These are phyloP conservation scores for Ophion obscuratus DNA, from an alignment of 2,888 invertebrate species.

Conservation along the genomic window DNA sequence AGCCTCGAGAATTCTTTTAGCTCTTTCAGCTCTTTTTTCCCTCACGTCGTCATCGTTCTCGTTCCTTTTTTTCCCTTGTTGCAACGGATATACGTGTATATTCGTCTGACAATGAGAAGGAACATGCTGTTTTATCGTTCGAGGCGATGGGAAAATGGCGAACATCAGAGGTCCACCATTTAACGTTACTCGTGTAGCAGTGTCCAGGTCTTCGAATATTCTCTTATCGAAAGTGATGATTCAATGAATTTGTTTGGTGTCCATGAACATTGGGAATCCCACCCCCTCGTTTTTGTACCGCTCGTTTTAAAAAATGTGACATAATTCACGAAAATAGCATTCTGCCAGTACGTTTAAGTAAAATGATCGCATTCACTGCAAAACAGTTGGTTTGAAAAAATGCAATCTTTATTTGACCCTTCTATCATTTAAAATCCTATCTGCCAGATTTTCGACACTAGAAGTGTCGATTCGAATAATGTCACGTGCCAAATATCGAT, in stretches of 20 bases:
- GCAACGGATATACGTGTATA: background rate
- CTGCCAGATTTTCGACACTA: no score
- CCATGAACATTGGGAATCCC: background rate
- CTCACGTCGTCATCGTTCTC: constrained; percentile 13
- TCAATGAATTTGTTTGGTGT: background rate
- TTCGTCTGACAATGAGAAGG: background rate
- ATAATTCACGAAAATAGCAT: no score
- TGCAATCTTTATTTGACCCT: no score
- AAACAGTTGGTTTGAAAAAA: no score
- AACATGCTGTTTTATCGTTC: background rate
- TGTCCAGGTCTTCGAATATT: background rate
- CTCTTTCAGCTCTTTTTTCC: constrained; percentile 33
- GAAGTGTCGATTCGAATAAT: no score
- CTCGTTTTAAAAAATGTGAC: no score
- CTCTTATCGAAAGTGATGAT: background rate
- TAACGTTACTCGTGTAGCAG: background rate
- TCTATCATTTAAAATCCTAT: no score
- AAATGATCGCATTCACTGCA: no score
- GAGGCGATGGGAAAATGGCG: background rate
- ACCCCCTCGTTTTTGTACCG: no score
- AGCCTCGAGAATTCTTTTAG: constrained; percentile 47
- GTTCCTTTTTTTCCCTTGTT: constrained; percentile 6
- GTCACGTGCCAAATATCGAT: no score
- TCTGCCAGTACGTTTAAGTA: no score
- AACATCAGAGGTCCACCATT: background rate